Base-by-base conservation (phyloP, 2,113 vertebrate species). In the Xiphophorus hellerii region DNA sequence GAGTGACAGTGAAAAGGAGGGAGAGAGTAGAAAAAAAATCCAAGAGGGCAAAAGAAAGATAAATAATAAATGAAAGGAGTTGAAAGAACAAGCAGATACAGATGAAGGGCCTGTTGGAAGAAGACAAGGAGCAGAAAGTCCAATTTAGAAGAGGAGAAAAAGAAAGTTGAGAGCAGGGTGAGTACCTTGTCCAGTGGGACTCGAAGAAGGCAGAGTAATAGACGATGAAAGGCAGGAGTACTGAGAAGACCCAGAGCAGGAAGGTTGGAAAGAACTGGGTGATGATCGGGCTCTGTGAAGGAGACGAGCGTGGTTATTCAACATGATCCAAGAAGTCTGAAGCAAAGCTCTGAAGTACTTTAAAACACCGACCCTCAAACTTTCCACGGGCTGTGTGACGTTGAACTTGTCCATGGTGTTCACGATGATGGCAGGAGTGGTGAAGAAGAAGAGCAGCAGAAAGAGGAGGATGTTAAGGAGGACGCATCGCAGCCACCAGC, bases 331-430 rank as follows among this genome's bases (percentile, higher is more conserved):
- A 22, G 29, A 37, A 35, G 44, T 67, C 64, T n/a, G 54, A 62
- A 73, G 61, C 1, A 64, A 42, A 63, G 27, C 62, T 22, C 12
- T 25, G 12, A 70, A 73, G 12, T 68, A 2, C 30, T 66, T 37
- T 75, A 31, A 66, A 68, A 61, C 51, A 65, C 85, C 79, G 77
- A 96, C 98, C 96, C 93, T 94, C 71, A 99, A 93, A 71, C 94
- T 98, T 89, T 99, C 97, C 79, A 98, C 94, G 6, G 98, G 97
- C 66, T 92, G 92, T 8, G 97, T 99, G 89, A 99, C 97, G 1
- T 99, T 99, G 93, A 98, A 99, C 94, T 97, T 96, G 91, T 99
- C 97, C 85, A 99, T 97, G 62, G 98, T 99, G 93, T 98, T 99
- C 88, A 99, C 98, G 22, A 99, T 95, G 92, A 98, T 97, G 90